Evolutionary conservation across 2,888 invertebrate genomes (phyloP).

Genomic region (Troglohyphantes excavatus): DNA sequence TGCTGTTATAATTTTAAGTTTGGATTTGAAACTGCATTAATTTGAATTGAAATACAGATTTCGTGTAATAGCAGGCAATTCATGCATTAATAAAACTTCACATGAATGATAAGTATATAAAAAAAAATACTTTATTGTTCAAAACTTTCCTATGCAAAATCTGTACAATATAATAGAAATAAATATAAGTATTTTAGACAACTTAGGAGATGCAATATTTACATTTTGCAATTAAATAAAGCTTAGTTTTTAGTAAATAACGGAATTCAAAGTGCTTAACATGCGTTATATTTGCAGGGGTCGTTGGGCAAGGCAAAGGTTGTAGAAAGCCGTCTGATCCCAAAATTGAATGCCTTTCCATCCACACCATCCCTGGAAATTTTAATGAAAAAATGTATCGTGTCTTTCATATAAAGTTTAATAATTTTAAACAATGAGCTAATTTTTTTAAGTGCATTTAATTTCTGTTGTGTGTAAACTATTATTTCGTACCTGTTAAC

Average conservation of each 20-base stretch:
- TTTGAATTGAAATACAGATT: too few species aligned
- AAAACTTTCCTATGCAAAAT: slow-evolving; percentile 43
- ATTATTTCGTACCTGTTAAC: too few species aligned
- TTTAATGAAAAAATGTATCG: background rate
- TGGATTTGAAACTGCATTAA: too few species aligned
- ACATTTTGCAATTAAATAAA: background rate
- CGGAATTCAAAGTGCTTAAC: background rate
- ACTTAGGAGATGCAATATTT: slow-evolving; percentile 1
- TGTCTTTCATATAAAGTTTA: background rate
- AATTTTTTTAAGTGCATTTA: too few species aligned
- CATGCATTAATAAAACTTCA: slow-evolving; percentile 3
- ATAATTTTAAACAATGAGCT: background rate
- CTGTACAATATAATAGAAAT: slow-evolving; percentile 44
- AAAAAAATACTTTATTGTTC: slow-evolving; percentile 56
- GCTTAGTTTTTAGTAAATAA: background rate
- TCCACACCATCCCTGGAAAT: slow-evolving; percentile 95
- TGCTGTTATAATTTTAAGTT: too few species aligned
- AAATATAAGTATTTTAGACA: slow-evolving; percentile 54
- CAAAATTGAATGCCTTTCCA: slow-evolving; percentile 98
- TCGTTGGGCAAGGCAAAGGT: slow-evolving; percentile 95
- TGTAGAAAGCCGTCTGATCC: slow-evolving; percentile 97
- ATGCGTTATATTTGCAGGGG: slow-evolving; percentile 82
- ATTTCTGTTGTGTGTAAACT: too few species aligned
- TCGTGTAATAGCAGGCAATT: too few species aligned
- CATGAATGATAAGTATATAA: slow-evolving; percentile 21